Percentiles rank a stretch among this genome's conserved stretches.
Evolutionary conservation across 2,888 invertebrate species (phyloP).

Genomic region (Lithophane semibrunnea): DNA sequence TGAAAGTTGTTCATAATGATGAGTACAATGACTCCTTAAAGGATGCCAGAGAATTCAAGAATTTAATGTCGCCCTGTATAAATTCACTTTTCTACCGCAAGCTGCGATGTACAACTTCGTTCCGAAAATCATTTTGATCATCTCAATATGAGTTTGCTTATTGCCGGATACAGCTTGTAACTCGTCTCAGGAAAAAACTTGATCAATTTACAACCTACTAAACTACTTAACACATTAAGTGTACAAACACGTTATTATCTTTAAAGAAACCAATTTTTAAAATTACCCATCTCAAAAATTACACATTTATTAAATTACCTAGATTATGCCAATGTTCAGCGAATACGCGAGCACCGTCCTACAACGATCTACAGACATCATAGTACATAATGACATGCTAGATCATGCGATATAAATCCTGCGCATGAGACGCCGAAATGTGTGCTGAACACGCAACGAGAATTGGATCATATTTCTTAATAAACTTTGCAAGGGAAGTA

Average conservation of each 20-base stretch:
- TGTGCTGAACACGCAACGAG: conserved; percentile 52
- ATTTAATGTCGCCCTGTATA: too few species aligned
- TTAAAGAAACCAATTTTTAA: background rate
- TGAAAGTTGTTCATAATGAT: too few species aligned
- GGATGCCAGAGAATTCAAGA: too few species aligned
- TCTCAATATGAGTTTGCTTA: too few species aligned
- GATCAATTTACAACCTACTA: background rate
- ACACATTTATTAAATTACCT: conserved; percentile 15
- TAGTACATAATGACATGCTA: conserved; percentile 50
- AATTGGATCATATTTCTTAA: conserved; percentile 48
- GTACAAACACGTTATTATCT: conserved; percentile 12
- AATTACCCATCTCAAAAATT: background rate
- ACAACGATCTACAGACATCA: conserved; percentile 46
- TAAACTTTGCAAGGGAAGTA: conserved; percentile 10
- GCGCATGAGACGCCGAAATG: conserved; percentile 58
- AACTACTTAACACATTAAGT: conserved; percentile 34
- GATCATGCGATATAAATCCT: conserved; percentile 52
- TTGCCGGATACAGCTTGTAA: background rate
- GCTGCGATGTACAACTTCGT: too few species aligned
- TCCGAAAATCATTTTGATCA: too few species aligned
- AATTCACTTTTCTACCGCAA: too few species aligned
- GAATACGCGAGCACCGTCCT: conserved; percentile 23
- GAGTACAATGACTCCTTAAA: too few species aligned
- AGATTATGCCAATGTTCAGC: conserved; percentile 40
- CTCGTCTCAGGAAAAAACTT: background rate